These are phyloP conservation scores for Rhagophthalmus giganteus DNA, from an alignment of 2,888 invertebrate species.

Conservation along the genomic window DNA sequence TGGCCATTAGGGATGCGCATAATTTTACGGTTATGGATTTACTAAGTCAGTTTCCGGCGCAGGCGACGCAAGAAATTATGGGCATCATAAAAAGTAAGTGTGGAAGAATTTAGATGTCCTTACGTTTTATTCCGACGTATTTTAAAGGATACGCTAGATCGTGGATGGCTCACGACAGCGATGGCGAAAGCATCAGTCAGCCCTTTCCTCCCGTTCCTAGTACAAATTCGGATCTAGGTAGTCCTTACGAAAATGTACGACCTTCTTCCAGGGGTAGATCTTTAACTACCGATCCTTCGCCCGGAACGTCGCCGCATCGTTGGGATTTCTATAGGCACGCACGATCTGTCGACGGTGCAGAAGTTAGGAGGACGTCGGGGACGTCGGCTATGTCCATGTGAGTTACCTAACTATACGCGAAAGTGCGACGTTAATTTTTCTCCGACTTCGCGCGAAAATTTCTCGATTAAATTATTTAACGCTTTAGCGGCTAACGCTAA, in stretches of 20 bases:
- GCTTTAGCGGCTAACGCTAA: slow-evolving; percentile 9
- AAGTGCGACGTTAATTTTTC: no score
- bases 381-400: slow-evolving; percentile 64
- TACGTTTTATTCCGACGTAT: slow-evolving; percentile 2
- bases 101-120: neutral
- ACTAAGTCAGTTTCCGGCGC: slow-evolving; percentile 84
- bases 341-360: slow-evolving; percentile 54
- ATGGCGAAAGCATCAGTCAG: slow-evolving; percentile 55
- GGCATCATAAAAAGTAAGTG: slow-evolving; percentile 79
- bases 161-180: slow-evolving; percentile 48
- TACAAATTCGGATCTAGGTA: slow-evolving; percentile 63
- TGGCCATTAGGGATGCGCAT: slow-evolving; percentile 75
- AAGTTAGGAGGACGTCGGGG: slow-evolving; percentile 61
- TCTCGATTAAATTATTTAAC: neutral
- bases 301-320: slow-evolving; percentile 60
- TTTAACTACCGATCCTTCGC: slow-evolving; percentile 58
- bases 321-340: slow-evolving; percentile 59
- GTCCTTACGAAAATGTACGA: slow-evolving; percentile 67
- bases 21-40: slow-evolving; percentile 86
- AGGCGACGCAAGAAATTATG: slow-evolving; percentile 84
- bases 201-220: slow-evolving; percentile 69
- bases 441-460: neutral
- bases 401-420: slow-evolving; percentile 47
- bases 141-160: slow-evolving; percentile 45
- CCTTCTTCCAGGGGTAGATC: slow-evolving; percentile 57